Conservation (phyloP, 2,797 vertebrate species). For the Pseudochromis fuscus region DNA sequence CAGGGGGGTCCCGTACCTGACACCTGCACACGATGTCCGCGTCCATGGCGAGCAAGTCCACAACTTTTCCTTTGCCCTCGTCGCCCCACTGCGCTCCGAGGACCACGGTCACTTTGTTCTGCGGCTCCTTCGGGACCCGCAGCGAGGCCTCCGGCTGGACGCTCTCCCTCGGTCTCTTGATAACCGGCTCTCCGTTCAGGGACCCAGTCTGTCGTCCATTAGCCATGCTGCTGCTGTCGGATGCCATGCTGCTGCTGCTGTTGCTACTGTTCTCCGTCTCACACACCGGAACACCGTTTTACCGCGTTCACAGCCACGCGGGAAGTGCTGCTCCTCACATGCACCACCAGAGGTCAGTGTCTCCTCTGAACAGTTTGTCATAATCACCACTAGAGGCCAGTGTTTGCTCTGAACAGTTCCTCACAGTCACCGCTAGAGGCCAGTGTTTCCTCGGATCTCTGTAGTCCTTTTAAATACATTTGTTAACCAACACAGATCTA, state of each 20-base stretch:
- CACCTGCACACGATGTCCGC: constrained; percentile 89
- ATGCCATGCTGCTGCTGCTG: constrained; percentile 79
- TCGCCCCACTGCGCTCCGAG: constrained; percentile 90
- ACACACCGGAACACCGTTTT: constrained; percentile 74
- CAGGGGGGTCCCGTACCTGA: constrained; percentile 76
- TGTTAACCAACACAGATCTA: neutral
- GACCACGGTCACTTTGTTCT: constrained; percentile 89
- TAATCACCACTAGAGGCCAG: neutral
- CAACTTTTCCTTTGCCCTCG: constrained; percentile 89
- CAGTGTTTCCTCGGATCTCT: neutral
- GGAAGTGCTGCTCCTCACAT: constrained; percentile 55
- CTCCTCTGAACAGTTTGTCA: too few species aligned
- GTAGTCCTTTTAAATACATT: neutral
- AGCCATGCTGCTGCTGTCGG: constrained; percentile 68
- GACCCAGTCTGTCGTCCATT: constrained; percentile 70
- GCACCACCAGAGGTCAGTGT: constrained; percentile 10
- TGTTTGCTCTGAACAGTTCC: neutral
- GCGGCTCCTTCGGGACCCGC: constrained; percentile 74
- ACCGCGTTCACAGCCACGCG: constrained; percentile 64
- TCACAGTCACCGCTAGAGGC: neutral
- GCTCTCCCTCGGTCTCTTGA: constrained; percentile 80
- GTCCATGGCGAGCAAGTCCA: constrained; percentile 88
- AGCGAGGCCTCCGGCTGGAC: constrained; percentile 38
- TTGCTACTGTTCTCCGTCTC: constrained; percentile 9
- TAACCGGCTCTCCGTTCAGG: constrained; percentile 80